Evolutionary conservation across 2,888 invertebrate genomes (phyloP).

Genomic region (Xanthorhoe spadicearia): DNA sequence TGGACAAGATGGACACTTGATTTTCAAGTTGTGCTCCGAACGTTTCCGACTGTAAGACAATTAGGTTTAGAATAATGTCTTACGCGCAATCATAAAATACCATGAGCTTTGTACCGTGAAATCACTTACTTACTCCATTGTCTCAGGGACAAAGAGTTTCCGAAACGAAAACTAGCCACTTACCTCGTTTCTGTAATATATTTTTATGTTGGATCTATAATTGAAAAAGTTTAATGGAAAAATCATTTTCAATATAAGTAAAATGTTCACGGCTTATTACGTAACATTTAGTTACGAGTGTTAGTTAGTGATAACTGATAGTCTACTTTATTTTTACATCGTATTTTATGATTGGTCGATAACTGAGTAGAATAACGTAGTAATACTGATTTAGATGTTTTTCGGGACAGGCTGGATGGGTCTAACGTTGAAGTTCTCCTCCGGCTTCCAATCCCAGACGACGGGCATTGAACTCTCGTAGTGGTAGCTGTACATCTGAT

Average conservation of each 20-base stretch:
- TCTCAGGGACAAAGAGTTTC: too few relatives aligned
- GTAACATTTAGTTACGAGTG: neutral
- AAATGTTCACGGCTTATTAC: neutral
- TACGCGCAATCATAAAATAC: slow-evolving; percentile 21
- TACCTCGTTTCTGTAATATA: neutral
- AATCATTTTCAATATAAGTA: neutral
- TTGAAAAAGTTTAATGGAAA: neutral
- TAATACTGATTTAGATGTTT: slow-evolving; percentile 68
- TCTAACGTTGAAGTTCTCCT: slow-evolving; percentile 75
- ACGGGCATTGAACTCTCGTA: slow-evolving; percentile 91
- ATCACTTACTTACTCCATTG: neutral
- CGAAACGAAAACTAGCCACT: too few relatives aligned
- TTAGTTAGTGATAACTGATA: too few relatives aligned
- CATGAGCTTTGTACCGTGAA: neutral
- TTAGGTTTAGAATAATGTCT: neutral
- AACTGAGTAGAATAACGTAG: neutral
- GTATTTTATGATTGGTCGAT: slow-evolving; percentile 9
- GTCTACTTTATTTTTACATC: neutral
- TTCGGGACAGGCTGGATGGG: slow-evolving; percentile 78
- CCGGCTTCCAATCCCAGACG: slow-evolving; percentile 87
- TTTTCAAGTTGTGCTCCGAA: slow-evolving; percentile 22
- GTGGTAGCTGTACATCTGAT: slow-evolving; percentile 90
- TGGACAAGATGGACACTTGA: slow-evolving; percentile 52
- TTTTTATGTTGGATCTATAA: neutral
- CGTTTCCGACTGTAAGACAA: slow-evolving; percentile 6